Percentiles rank a stretch among this genome's conserved stretches.
These are phyloP conservation scores for Cebus imitator DNA, from an alignment of 2,113 vertebrate genomes.

Conservation along the genomic window DNA sequence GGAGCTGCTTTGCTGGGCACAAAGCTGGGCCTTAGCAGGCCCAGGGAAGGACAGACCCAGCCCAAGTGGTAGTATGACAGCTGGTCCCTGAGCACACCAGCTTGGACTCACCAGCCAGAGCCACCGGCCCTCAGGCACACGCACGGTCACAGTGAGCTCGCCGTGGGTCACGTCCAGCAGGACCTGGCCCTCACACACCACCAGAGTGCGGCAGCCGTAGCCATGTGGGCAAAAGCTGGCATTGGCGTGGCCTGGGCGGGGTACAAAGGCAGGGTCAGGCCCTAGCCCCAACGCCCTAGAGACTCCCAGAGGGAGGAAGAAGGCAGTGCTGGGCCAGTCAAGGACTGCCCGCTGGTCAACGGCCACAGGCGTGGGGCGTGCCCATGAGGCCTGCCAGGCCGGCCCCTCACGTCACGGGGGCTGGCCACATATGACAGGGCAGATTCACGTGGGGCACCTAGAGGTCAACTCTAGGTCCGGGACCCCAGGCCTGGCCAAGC, in stretches of 20 bases:
- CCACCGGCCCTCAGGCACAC: constrained; percentile 89
- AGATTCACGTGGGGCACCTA: rapidly evolving
- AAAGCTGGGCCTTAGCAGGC: neutral
- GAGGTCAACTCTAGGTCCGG: no score
- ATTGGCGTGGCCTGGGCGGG: constrained; percentile 88
- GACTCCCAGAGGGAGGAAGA: neutral
- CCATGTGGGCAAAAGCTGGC: constrained; percentile 95
- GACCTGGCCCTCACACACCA: constrained; percentile 91
- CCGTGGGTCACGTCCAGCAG: constrained; percentile 93
- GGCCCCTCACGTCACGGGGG: rapidly evolving
- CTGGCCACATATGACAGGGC: no score
- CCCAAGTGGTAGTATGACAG: neutral
- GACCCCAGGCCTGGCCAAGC: no score
- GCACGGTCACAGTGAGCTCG: constrained; percentile 90
- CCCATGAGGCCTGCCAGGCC: rapidly evolving
- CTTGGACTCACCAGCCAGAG: constrained; percentile 92
- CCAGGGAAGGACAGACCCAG: neutral
- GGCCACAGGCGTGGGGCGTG: rapidly evolving
- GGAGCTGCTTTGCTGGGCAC: neutral
- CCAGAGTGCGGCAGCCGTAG: constrained; percentile 92
- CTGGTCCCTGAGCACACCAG: neutral
- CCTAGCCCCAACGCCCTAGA: no score
- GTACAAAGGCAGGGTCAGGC: neutral
- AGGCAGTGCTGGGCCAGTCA: rapidly evolving
- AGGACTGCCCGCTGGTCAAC: neutral